Conservation (phyloP, 2,888 invertebrate genomes). For the Xestia ashworthii region DNA sequence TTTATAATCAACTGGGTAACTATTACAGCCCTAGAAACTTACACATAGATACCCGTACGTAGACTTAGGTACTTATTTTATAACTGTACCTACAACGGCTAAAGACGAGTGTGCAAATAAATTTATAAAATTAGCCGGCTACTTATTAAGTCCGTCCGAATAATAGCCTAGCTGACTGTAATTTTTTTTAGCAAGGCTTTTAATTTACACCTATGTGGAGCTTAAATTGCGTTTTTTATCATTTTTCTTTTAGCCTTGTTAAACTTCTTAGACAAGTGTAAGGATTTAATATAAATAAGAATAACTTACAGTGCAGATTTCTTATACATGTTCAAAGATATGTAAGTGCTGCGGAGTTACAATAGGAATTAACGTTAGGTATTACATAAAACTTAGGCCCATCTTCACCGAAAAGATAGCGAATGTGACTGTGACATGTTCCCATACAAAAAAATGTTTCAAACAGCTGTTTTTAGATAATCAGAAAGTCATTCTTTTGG, state of each 20-base stretch:
- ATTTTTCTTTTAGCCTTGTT: neutral
- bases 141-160: neutral
- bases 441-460: no score
- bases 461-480: no score
- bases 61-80: neutral
- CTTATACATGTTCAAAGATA: neutral
- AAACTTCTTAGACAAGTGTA: neutral
- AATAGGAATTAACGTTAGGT: neutral
- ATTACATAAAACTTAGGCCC: neutral
- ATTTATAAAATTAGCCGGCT: neutral
- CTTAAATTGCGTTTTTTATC: neutral
- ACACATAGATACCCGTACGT: neutral
- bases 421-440: no score
- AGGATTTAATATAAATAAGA: neutral
- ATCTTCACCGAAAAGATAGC: no score
- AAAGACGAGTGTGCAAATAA: neutral
- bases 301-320: neutral
- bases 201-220: neutral
- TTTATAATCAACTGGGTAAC: neutral
- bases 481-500: no score
- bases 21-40: neutral
- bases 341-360: neutral
- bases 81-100: no score
- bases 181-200: neutral
- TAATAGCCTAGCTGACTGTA: neutral